These are phyloP conservation scores for Melieria picta DNA, from an alignment of 2,888 invertebrate genomes.

Conservation along the genomic window DNA sequence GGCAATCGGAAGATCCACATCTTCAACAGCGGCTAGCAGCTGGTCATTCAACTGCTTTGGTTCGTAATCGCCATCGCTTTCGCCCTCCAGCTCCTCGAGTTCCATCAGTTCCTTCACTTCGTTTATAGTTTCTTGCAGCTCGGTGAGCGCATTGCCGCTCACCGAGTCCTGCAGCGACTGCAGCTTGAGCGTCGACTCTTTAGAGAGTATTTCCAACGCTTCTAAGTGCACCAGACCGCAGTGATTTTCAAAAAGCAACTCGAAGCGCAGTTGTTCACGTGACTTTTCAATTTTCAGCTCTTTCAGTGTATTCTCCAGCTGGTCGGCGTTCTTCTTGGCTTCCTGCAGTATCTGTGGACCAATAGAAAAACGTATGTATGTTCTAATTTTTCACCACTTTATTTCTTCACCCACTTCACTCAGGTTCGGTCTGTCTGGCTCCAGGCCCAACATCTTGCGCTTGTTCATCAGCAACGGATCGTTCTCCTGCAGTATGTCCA, in stretches of 20 bases:
- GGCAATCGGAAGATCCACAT: conserved; percentile 72
- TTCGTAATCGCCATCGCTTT: conserved; percentile 66
- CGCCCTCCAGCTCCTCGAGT: conserved; percentile 75
- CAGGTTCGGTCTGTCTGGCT: conserved; percentile 58
- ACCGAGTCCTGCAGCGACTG: conserved; percentile 72
- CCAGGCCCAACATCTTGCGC: conserved; percentile 67
- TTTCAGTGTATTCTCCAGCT: conserved; percentile 57
- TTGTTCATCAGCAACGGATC: conserved; percentile 86
- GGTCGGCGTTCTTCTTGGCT: conserved; percentile 75
- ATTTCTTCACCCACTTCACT: conserved; percentile 50
- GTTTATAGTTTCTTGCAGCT: conserved; percentile 79
- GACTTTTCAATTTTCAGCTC: conserved; percentile 56
- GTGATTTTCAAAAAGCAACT: conserved; percentile 86
- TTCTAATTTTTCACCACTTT: neutral
- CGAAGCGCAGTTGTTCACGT: conserved; percentile 73
- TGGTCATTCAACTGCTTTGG: conserved; percentile 69
- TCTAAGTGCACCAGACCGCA: conserved; percentile 90
- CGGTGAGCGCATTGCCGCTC: conserved; percentile 71
- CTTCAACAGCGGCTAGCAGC: conserved; percentile 71
- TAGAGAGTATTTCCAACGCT: conserved; percentile 90
- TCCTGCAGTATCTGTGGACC: conserved; percentile 72
- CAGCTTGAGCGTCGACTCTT: conserved; percentile 80
- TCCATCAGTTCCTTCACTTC: conserved; percentile 84
- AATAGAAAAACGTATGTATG: conserved; percentile 51
- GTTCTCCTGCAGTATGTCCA: conserved; percentile 91